A percentile compares a stretch with the other conserved stretches of the same genome.
Conservation (phyloP, 1,140 invertebrate genomes). For the Solen grandis region DNA sequence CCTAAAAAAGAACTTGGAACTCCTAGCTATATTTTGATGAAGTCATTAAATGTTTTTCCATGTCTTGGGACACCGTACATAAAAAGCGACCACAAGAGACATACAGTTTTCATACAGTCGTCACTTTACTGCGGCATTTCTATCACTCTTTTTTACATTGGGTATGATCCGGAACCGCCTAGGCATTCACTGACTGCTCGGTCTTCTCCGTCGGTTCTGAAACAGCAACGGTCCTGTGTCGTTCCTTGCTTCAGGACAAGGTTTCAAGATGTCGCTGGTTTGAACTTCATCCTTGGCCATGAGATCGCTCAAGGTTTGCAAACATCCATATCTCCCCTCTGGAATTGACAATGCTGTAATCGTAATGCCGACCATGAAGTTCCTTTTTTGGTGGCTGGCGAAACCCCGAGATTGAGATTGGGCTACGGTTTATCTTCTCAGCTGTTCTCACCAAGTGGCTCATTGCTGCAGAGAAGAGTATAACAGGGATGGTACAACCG, state of each 20-base stretch:
- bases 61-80: conserved; percentile 18
- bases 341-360: conserved; percentile 33
- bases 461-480: conserved; percentile 12
- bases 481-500: conserved; percentile 37
- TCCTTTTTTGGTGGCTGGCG: conserved; percentile 21
- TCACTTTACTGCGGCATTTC: background rate
- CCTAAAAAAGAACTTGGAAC: too few species aligned
- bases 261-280: conserved; percentile 32
- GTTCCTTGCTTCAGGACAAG: conserved; percentile 49
- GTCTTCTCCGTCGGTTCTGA: background rate
- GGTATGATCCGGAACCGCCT: conserved; percentile 16
- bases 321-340: too few species aligned
- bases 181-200: conserved; percentile 32
- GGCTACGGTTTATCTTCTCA: conserved; percentile 19
- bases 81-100: conserved; percentile 38
- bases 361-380: conserved; percentile 47
- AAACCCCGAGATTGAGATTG: conserved; percentile 2
- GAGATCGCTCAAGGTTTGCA: conserved; percentile 2
- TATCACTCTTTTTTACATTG: conserved; percentile 26
- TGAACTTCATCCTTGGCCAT: conserved; percentile 37
- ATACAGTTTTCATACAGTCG: conserved; percentile 35
- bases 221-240: background rate
- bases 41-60: conserved; percentile 12
- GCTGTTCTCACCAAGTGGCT: conserved; percentile 16
- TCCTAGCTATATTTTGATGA: conserved; percentile 28